Evolutionary conservation across 2,888 invertebrate genomes (phyloP).

Genomic region (Chloroclysta siterata): DNA sequence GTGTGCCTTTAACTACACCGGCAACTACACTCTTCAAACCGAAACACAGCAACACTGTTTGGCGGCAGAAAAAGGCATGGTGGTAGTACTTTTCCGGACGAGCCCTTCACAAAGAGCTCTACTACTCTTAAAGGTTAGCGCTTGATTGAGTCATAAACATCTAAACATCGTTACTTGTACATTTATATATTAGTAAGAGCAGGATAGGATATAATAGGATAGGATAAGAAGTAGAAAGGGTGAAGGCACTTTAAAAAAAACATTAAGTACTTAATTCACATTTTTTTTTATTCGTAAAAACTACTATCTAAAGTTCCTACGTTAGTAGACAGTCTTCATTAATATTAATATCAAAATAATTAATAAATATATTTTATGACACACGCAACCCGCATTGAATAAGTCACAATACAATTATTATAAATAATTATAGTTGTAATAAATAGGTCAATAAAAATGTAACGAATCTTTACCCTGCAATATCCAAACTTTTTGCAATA

Average conservation of each 20-base stretch:
- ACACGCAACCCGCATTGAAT: slow-evolving; percentile 56
- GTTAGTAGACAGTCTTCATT: slow-evolving; percentile 37
- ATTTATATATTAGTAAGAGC: too few species aligned
- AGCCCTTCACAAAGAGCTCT: too few species aligned
- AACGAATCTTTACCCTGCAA: slow-evolving; percentile 54
- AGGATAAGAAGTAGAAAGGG: too few species aligned
- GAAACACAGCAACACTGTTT: too few species aligned
- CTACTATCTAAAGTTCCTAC: slow-evolving; percentile 21
- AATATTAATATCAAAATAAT: slow-evolving; percentile 27
- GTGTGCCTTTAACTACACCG: too few species aligned
- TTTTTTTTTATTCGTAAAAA: slow-evolving; percentile 20
- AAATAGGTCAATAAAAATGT: background rate
- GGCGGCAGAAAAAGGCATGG: too few species aligned
- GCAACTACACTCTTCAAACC: too few species aligned
- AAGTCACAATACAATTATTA: slow-evolving; percentile 15
- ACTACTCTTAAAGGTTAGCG: too few species aligned
- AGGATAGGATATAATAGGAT: too few species aligned
- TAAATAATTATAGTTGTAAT: background rate
- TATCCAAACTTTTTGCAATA: slow-evolving; percentile 49
- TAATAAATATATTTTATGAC: slow-evolving; percentile 49
- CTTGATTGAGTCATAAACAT: too few species aligned
- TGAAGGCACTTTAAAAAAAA: background rate
- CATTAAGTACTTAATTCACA: background rate
- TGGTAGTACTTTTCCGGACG: too few species aligned
- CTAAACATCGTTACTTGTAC: too few species aligned